A percentile compares a stretch with the other conserved stretches of the same genome.
Evolutionary conservation across 2,113 vertebrate species (phyloP).

Genomic region (Crotalus horridus): DNA sequence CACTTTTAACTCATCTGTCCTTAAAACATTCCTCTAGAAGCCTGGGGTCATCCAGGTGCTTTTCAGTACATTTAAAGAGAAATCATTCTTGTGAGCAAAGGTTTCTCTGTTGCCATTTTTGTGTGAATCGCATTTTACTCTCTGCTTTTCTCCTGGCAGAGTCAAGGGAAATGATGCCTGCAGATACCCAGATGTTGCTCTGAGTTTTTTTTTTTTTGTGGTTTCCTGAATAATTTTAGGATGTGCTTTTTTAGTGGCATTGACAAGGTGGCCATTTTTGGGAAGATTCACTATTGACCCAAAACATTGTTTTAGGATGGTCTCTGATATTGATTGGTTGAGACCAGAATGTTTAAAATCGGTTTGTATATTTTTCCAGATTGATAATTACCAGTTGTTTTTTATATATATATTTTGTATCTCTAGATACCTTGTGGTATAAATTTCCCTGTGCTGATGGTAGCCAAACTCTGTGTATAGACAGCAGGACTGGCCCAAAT

Average conservation of each 20-base stretch:
- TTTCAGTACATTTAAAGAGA: background rate
- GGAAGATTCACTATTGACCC: background rate
- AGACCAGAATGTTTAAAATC: background rate
- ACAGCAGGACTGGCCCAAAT: background rate
- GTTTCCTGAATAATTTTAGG: background rate
- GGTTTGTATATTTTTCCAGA: background rate
- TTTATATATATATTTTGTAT: background rate
- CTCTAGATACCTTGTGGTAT: background rate
- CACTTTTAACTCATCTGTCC: background rate
- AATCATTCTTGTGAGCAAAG: background rate
- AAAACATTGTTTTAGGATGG: background rate
- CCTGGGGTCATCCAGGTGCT: background rate
- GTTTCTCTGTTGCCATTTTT: background rate
- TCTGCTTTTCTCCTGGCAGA: background rate
- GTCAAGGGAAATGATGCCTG: background rate
- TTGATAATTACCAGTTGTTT: background rate
- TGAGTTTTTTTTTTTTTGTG: background rate
- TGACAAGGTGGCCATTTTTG: background rate
- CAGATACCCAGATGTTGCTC: background rate
- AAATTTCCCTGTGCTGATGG: background rate
- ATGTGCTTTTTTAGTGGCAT: background rate
- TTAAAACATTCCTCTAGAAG: background rate
- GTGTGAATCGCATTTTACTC: background rate
- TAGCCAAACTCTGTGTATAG: background rate
- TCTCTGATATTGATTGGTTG: background rate